Base-by-base conservation (phyloP, 2,888 invertebrate species). In the Callinectes sapidus region DNA sequence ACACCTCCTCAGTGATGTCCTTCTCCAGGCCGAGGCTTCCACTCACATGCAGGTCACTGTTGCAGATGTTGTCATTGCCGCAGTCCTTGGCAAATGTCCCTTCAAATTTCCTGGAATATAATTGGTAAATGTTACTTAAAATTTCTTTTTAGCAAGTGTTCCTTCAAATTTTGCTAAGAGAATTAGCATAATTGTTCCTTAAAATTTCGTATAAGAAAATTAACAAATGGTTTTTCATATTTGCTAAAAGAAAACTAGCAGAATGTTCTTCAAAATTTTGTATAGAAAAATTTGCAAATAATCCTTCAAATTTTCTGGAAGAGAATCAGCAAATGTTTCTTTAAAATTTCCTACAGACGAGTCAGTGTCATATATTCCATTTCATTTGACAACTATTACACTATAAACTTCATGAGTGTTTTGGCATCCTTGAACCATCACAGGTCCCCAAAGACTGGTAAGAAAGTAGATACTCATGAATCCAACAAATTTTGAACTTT, bases 61-160 rank as follows among this genome's bases (percentile, higher is more conserved):
- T 97, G 95, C 99, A 99, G 35, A 97, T 96, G 95, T 98, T 98
- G 95, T 99, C 98, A 0, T 96, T 96, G 0, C 98, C 99, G 95
- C 99, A 99, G 95, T 98, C 98, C 95, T 98, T 99, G 95, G 98
- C 97, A 96, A 98, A 98, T 87, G 97, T 97, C 0, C 98, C 98
- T 95, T 97, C 97, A 95, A 98, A 98, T 61, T 97, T 96, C 94
- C 97, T 97, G 55, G 28, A 87, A 85, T 8, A 32, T 85, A 85
- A 85, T 35, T 0, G 85, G 16, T 23, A 77, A 28, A 28, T 77
- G 32, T 77, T 77, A 6, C 77, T 32, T 77, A 3, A 28, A 77
- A 28, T 77, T 32, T 77, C 77, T n/a, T 77, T 0, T 48, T 6
- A n/a, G 98, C 97, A 96, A 98, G 98, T 87, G 97, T 97, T 0